phyloP scores from a whole-genome alignment of 2,797 vertebrate genomes.

The Carapus acus region DNA sequence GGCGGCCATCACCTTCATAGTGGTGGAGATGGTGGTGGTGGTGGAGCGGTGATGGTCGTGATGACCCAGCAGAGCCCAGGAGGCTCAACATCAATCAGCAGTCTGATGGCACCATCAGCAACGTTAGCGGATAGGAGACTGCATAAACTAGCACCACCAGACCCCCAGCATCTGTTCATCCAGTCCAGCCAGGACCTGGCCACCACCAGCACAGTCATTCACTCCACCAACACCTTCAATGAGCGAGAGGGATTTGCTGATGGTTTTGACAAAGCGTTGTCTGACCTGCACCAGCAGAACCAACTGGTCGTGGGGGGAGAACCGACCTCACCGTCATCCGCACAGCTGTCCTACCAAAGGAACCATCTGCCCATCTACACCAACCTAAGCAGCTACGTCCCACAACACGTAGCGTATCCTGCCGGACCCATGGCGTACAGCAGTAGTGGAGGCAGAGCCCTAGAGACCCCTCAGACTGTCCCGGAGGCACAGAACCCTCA shows the following conservation, averaged over 20 bases:
- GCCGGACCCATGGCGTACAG: constrained; percentile 57
- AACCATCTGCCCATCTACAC: constrained; percentile 79
- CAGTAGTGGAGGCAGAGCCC: constrained; percentile 50
- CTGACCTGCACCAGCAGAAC: constrained; percentile 87
- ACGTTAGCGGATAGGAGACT: constrained; percentile 62
- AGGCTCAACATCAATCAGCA: constrained; percentile 49
- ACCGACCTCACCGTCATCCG: constrained; percentile 71
- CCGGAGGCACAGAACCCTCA: constrained; percentile 75
- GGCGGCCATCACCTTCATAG: constrained; percentile 55
- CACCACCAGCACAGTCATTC: constrained; percentile 63
- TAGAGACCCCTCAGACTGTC: constrained; percentile 83
- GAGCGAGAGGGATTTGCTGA: constrained; percentile 86
- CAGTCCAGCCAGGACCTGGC: constrained; percentile 75
- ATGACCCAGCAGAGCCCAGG: constrained; percentile 41
- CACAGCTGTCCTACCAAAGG: no score
- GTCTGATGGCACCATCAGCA: constrained; percentile 52
- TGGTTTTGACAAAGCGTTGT: constrained; percentile 83
- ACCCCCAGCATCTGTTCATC: constrained; percentile 74
- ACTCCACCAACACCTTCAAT: constrained; percentile 62
- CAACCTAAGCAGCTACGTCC: constrained; percentile 78
- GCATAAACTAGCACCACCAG: constrained; percentile 67
- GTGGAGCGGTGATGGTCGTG: constrained; percentile 37
- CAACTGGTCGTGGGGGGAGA: constrained; percentile 74
- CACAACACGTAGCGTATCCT: constrained; percentile 61
- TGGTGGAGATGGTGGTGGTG: background rate